Evolutionary conservation across 2,113 vertebrate genomes (phyloP), one percentile per base, ranked within the genome.

Genomic region (Rhineura floridana): DNA sequence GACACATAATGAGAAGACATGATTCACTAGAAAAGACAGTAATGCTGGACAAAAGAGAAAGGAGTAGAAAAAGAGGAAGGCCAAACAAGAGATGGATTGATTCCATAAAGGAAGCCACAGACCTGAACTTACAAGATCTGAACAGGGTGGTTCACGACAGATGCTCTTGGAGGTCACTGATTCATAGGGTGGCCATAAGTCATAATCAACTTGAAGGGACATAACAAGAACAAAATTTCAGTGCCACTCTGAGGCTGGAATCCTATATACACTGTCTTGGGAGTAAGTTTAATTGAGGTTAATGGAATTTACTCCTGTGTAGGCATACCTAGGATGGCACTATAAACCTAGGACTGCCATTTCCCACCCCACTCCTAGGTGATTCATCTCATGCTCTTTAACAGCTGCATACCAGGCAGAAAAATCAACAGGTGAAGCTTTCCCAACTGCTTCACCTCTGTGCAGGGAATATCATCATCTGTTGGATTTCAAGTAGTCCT

Each of bases 341-440:
- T 21, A 10, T 11, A 50, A 63, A 73, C 11, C 21, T 72, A 62
- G 17, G 21, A 48, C 8, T 15, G 12, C 33, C 6, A 12, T n/a
- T 8, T 62, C 79, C 33, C 12, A 0, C 30, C 39, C 48, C 48
- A n/a, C 50, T 62, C 30, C 42, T 2, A 30, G 8, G 33, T 10
- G n/a, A 39, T 13, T 33, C 33, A 33, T 23, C 59, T 46, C 12
- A 13, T 12, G 62, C n/a, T 69, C 65, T 86, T 55, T 67, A 36
- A 25, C 55, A 36, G 33, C 33, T 17, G 33, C n/a, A 9, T 3
- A 28, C 5, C 65, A 81, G 69, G 42, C 69, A 39, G 55, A 21
- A 88, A 76, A 83, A 65, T 52, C 80, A 88, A 77, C 69, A 75
- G 70, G 70, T 67, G 55, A 63, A 63, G 21, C n/a, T 48, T 25